Evolutionary conservation across 2,113 vertebrate genomes (phyloP).

Genomic region (Aphelocoma coerulescens): DNA sequence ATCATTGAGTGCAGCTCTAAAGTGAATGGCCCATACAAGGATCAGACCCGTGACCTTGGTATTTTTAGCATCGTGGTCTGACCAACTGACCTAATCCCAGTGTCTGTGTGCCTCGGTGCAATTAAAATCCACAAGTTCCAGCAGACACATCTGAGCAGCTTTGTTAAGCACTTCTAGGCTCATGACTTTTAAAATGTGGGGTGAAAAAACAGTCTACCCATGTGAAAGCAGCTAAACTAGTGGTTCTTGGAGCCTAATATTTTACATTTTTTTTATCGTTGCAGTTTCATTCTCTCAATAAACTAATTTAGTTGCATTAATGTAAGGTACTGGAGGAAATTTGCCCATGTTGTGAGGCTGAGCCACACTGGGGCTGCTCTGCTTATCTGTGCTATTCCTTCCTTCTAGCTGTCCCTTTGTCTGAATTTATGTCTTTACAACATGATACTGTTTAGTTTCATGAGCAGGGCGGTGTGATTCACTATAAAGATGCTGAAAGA

Average conservation of each 20-base stretch:
- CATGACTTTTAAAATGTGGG: not conserved
- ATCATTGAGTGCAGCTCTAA: fast-evolving
- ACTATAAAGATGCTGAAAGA: not conserved
- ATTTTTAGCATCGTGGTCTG: not conserved
- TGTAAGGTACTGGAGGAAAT: not conserved
- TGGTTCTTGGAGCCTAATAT: not conserved
- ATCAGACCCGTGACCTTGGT: not conserved
- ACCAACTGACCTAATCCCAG: not conserved
- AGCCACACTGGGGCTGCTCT: not conserved
- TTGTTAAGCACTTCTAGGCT: not conserved
- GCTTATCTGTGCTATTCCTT: not conserved
- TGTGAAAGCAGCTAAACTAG: not conserved
- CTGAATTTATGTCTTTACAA: not conserved
- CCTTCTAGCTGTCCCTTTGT: not conserved
- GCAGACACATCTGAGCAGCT: not conserved
- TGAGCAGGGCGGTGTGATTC: not conserved
- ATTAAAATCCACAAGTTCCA: not conserved
- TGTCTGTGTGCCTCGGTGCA: not conserved
- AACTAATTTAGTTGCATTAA: not conserved
- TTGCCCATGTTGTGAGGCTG: not conserved
- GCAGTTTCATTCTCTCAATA: not conserved
- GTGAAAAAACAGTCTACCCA: not conserved
- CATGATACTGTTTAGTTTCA: not conserved
- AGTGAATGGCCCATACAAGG: not conserved
- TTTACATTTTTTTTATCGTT: not conserved